These are phyloP conservation scores for Microtus montanus DNA, from an alignment of 2,113 vertebrate genomes.

Conservation along the genomic window DNA sequence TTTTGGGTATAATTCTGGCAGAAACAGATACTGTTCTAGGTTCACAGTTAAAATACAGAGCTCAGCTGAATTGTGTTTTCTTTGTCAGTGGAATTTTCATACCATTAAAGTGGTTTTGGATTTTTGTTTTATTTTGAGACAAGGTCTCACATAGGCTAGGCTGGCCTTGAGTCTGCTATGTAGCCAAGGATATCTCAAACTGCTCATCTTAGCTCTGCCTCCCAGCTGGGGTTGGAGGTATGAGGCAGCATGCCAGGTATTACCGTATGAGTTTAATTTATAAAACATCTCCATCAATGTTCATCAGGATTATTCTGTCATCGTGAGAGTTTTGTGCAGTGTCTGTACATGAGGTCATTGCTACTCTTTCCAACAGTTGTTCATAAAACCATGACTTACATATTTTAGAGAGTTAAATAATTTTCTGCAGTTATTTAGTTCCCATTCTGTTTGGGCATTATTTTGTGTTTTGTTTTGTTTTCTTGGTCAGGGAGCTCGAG, in stretches of 20 bases:
- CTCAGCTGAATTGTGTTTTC: not conserved
- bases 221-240: no score
- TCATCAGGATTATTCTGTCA: not conserved
- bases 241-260: no score
- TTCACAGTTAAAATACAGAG: slow-evolving; percentile 25
- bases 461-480: not conserved
- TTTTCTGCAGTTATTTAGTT: slow-evolving; percentile 16
- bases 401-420: not conserved
- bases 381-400: not conserved
- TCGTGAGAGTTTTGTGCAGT: slow-evolving; percentile 1
- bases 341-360: not conserved
- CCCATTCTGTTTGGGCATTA: not conserved
- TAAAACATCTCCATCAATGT: not conserved
- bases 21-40: not conserved
- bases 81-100: slow-evolving; percentile 13
- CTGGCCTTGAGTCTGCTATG: not conserved
- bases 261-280: not conserved
- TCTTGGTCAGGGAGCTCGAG: no score
- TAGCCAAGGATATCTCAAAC: not conserved
- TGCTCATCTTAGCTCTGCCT: not conserved
- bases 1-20: slow-evolving; percentile 5
- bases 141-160: not conserved
- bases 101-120: not conserved
- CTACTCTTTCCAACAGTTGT: not conserved
- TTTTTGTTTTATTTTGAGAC: not conserved